These are phyloP conservation scores for Taenaris catops DNA, from an alignment of 2,888 invertebrate genomes.

Conservation along the genomic window DNA sequence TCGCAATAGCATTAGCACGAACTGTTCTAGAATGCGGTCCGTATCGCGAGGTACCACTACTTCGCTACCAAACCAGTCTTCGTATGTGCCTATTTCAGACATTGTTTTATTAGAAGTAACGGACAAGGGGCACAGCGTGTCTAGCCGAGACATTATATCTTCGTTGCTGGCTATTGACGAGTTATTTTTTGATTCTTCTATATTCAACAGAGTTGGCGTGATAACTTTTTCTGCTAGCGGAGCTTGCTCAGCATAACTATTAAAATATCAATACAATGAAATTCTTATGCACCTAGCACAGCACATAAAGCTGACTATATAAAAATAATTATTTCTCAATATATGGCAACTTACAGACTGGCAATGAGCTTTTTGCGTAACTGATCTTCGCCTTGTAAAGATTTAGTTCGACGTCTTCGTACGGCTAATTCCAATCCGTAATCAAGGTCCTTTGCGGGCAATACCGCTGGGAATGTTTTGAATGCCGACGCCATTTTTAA, in stretches of 20 bases:
- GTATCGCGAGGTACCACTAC: constrained; percentile 51
- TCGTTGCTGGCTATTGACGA: constrained; percentile 33
- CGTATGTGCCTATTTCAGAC: constrained; percentile 44
- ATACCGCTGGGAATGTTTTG: constrained; percentile 48
- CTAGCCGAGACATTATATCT: constrained; percentile 29
- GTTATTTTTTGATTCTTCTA: constrained; percentile 14
- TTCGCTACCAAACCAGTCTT: constrained; percentile 59
- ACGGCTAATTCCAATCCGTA: constrained; percentile 66
- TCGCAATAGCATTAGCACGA: constrained; percentile 57
- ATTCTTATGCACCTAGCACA: too few relatives aligned
- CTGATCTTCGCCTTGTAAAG: constrained; percentile 58
- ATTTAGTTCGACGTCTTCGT: constrained; percentile 66
- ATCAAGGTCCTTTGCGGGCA: constrained; percentile 43
- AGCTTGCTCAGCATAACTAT: constrained; percentile 42
- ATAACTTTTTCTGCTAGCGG: constrained; percentile 12
- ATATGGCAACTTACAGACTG: constrained; percentile 42
- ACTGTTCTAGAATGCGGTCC: constrained; percentile 66
- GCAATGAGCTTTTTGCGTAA: constrained; percentile 55
- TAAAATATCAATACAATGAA: constrained; percentile 14
- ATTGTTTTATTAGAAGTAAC: constrained; percentile 34
- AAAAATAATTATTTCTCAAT: too few relatives aligned
- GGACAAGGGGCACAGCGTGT: constrained; percentile 30
- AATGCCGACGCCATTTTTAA: constrained; percentile 55
- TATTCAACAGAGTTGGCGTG: constrained; percentile 12
- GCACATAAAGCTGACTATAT: too few relatives aligned